A percentile compares a stretch with the other conserved stretches of the same genome.
These are phyloP conservation scores for Dilophus febrilis DNA, from an alignment of 2,888 invertebrate species.

Conservation along the genomic window DNA sequence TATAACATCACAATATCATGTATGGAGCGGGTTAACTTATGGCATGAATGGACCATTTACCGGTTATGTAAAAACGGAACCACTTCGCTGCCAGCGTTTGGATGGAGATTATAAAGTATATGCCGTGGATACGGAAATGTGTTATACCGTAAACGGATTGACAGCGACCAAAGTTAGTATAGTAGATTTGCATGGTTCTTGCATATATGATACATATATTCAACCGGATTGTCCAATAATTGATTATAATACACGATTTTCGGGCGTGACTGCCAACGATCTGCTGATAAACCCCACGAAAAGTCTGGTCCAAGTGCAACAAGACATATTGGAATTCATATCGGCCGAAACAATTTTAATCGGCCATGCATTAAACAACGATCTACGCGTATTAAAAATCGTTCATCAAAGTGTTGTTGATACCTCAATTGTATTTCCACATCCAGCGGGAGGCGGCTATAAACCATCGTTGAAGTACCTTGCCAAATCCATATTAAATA, in stretches of 20 bases:
- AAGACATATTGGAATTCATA: conserved; percentile 64
- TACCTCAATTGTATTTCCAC: conserved; percentile 78
- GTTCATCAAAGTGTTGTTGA: conserved; percentile 76
- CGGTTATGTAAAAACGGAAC: conserved; percentile 47
- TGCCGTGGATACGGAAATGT: conserved; percentile 95
- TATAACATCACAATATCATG: conserved; percentile 45
- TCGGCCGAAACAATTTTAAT: conserved; percentile 74
- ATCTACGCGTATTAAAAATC: conserved; percentile 70
- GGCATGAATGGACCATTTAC: conserved; percentile 59
- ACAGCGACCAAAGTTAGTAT: conserved; percentile 81
- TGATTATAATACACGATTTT: conserved; percentile 91
- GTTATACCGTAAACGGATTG: conserved; percentile 70
- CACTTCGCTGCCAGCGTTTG: conserved; percentile 20
- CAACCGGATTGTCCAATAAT: conserved; percentile 66
- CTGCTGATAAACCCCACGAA: conserved; percentile 38
- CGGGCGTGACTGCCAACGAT: conserved; percentile 64
- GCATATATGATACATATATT: conserved; percentile 72
- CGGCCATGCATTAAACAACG: conserved; percentile 91
- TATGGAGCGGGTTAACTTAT: conserved; percentile 54
- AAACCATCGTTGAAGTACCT: conserved; percentile 69
- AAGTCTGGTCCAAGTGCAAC: conserved; percentile 64
- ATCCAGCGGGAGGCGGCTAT: conserved; percentile 41
- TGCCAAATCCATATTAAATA: conserved; percentile 50
- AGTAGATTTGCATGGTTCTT: conserved; percentile 50
- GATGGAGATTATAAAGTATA: conserved; percentile 42